Evolutionary conservation across 2,797 vertebrate genomes (phyloP).

Genomic region (Carduelis carduelis): DNA sequence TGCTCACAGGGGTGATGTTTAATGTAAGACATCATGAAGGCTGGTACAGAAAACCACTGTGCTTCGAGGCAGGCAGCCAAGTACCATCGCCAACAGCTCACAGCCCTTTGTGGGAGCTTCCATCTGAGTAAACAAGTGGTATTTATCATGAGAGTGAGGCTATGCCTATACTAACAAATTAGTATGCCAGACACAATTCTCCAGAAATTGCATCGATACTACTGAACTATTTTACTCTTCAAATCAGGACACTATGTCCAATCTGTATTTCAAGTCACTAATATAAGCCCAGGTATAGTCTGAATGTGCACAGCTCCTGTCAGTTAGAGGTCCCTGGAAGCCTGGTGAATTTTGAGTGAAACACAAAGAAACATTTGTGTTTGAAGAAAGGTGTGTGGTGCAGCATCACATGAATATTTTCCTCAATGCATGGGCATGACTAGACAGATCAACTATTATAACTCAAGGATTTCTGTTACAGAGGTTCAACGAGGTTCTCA

Average conservation of each 20-base stretch:
- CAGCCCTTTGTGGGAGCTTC: not conserved
- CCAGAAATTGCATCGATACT: not conserved
- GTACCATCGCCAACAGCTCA: not conserved
- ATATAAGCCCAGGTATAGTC: not conserved
- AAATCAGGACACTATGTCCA: not conserved
- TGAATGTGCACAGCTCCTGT: not conserved
- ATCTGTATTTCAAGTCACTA: not conserved
- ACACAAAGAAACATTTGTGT: not conserved
- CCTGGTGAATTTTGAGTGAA: not conserved
- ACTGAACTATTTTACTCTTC: not conserved
- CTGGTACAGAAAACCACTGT: not conserved
- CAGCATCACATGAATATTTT: not conserved
- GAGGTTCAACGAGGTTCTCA: not conserved
- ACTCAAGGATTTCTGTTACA: not conserved
- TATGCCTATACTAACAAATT: not conserved
- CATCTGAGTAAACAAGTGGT: not conserved
- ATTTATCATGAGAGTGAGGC: slow-evolving; percentile 12
- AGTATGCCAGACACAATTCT: not conserved
- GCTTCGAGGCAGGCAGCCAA: slow-evolving; percentile 9
- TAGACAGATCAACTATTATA: not conserved
- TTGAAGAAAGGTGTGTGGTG: not conserved
- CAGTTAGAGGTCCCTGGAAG: not conserved
- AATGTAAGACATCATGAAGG: not conserved
- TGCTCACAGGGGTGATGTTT: not conserved
- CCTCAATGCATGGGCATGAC: not conserved